Percentiles rank a stretch among this genome's conserved stretches.
Conservation (phyloP, 2,113 vertebrate species). For the Hydropotes inermis region DNA sequence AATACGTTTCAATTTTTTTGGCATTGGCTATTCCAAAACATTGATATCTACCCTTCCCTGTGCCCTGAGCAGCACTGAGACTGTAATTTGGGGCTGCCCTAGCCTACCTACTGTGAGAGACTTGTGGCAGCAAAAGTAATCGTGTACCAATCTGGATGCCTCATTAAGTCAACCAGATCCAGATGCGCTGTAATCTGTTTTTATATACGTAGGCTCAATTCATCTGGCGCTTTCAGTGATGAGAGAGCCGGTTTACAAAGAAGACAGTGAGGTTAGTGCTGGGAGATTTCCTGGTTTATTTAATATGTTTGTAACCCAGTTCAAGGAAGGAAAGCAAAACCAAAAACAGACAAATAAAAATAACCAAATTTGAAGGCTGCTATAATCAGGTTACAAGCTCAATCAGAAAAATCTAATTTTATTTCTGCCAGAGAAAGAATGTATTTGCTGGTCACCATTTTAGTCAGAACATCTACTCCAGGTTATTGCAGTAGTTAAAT, state of each 20-base stretch:
- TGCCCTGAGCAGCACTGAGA: neutral
- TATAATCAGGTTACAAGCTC: neutral
- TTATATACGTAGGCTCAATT: neutral
- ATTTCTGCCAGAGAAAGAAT: neutral
- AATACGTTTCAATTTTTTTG: neutral
- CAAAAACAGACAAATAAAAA: neutral
- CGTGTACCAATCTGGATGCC: neutral
- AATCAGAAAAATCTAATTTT: conserved; percentile 6
- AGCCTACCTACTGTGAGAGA: neutral
- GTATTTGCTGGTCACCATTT: neutral
- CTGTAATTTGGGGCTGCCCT: neutral
- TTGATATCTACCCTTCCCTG: neutral
- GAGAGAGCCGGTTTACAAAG: neutral
- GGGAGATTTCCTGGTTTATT: neutral
- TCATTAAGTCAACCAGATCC: neutral
- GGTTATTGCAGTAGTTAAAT: neutral
- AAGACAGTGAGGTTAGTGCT: neutral
- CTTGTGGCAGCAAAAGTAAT: neutral
- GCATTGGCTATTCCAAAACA: neutral
- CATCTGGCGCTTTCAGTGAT: neutral
- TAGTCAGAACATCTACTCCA: neutral
- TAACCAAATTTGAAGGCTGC: neutral
- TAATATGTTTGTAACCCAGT: neutral
- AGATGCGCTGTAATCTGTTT: neutral
- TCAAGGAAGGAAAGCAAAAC: conserved; percentile 24